Evolutionary conservation across 2,888 invertebrate species (phyloP).

Genomic region (Drosophila hamatofila): DNA sequence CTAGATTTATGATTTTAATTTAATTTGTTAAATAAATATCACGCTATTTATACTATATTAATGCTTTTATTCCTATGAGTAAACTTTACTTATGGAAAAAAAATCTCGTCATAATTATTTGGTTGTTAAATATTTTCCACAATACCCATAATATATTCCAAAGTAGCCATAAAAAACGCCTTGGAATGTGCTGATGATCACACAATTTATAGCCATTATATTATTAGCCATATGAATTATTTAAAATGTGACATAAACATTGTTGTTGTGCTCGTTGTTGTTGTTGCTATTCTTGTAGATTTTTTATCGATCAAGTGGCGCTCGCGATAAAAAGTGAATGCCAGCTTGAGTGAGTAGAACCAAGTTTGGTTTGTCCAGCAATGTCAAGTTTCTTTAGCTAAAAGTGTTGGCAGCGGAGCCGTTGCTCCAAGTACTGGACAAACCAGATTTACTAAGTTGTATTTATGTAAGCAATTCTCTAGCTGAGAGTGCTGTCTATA

Average conservation of each 20-base stretch:
- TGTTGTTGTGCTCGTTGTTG: constrained; percentile 21
- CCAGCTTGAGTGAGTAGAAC: constrained; percentile 31
- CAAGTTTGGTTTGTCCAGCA: constrained; percentile 59
- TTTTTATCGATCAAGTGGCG: constrained; percentile 37
- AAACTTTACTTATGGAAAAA: not conserved
- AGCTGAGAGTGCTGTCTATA: not conserved
- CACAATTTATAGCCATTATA: constrained; percentile 45
- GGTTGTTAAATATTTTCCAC: not conserved
- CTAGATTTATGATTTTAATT: not conserved
- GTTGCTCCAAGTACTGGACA: constrained; percentile 22
- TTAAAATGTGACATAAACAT: constrained; percentile 48
- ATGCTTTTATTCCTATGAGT: not conserved
- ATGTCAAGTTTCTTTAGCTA: constrained; percentile 70
- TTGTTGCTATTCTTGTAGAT: not conserved
- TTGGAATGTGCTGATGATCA: constrained; percentile 38
- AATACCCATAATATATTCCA: constrained; percentile 4
- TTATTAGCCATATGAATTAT: constrained; percentile 52
- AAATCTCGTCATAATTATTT: not conserved
- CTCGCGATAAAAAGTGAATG: constrained; percentile 69
- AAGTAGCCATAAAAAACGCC: constrained; percentile 27
- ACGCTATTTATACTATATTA: not conserved
- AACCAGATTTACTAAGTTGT: constrained; percentile 36
- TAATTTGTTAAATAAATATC: too few relatives aligned
- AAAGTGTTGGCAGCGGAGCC: constrained; percentile 3
- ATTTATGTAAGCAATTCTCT: constrained; percentile 29